Evolutionary conservation across 2,888 invertebrate genomes (phyloP).

Genomic region (Pasiphila rectangulata): DNA sequence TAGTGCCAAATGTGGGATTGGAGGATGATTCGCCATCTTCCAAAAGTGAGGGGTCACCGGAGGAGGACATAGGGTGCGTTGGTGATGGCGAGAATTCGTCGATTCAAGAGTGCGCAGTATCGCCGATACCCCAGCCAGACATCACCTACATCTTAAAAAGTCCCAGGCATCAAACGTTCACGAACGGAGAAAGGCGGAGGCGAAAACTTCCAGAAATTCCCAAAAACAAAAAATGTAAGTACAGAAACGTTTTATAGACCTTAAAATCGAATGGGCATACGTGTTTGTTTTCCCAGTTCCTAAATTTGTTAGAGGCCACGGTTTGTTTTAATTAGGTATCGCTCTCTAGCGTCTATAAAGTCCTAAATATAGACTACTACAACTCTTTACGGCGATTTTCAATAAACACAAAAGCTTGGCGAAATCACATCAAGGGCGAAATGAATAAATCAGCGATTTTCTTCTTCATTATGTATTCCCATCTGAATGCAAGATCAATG

Average conservation of each 20-base stretch:
- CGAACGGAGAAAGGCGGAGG: slow-evolving; percentile 84
- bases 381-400: slow-evolving; percentile 33
- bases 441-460: too few species aligned
- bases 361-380: not conserved
- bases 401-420: slow-evolving; percentile 1
- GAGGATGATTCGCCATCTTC: slow-evolving; percentile 92
- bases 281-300: not conserved
- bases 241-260: not conserved
- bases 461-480: too few species aligned
- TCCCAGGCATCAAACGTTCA: slow-evolving; percentile 63
- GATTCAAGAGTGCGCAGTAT: slow-evolving; percentile 42
- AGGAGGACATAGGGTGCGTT: slow-evolving; percentile 82
- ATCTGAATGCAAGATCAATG: too few species aligned
- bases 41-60: slow-evolving; percentile 86
- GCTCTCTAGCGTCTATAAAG: not conserved
- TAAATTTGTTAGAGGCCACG: not conserved
- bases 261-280: not conserved
- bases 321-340: not conserved
- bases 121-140: slow-evolving; percentile 55
- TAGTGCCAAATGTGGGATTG: slow-evolving; percentile 91
- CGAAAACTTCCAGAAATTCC: slow-evolving; percentile 94
- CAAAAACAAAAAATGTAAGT: slow-evolving; percentile 92
- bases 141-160: slow-evolving; percentile 55
- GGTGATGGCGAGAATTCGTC: slow-evolving; percentile 72
- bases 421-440: too few species aligned